Conservation (phyloP, 2,888 invertebrate genomes). For the Anthophora plumipes region DNA sequence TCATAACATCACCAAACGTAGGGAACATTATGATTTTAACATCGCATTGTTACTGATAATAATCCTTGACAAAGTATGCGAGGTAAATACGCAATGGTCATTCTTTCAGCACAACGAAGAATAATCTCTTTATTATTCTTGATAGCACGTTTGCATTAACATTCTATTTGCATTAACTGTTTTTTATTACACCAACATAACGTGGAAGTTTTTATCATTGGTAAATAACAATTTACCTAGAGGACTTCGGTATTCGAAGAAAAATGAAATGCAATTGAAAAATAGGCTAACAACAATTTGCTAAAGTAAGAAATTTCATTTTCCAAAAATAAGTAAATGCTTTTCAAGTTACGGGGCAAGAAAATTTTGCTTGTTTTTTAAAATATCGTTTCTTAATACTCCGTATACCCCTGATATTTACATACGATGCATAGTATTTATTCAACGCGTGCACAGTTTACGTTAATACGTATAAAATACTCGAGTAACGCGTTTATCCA, state of each 20-base stretch:
- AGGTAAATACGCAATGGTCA: constrained; percentile 9
- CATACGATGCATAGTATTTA: neutral
- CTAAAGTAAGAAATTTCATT: neutral
- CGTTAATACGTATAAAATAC: constrained; percentile 8
- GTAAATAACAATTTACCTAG: neutral
- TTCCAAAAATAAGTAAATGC: neutral
- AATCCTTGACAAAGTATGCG: constrained; percentile 23
- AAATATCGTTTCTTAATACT: neutral
- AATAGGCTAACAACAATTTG: neutral
- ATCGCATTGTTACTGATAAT: constrained; percentile 1
- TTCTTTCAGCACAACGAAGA: neutral
- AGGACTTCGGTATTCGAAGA: neutral
- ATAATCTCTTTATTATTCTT: constrained; percentile 42
- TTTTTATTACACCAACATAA: constrained; percentile 1
- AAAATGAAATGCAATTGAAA: neutral
- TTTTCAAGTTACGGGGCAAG: no score
- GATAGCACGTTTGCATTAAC: neutral
- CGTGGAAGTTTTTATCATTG: neutral
- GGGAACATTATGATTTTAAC: neutral
- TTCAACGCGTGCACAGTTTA: constrained; percentile 12
- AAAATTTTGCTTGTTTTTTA: neutral
- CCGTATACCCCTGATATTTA: neutral
- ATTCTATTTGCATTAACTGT: constrained; percentile 9
- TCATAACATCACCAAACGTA: neutral
- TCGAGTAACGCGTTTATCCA: constrained; percentile 35